phyloP scores from a whole-genome alignment of 2,113 vertebrate species.

The Hyaena hyaena region DNA sequence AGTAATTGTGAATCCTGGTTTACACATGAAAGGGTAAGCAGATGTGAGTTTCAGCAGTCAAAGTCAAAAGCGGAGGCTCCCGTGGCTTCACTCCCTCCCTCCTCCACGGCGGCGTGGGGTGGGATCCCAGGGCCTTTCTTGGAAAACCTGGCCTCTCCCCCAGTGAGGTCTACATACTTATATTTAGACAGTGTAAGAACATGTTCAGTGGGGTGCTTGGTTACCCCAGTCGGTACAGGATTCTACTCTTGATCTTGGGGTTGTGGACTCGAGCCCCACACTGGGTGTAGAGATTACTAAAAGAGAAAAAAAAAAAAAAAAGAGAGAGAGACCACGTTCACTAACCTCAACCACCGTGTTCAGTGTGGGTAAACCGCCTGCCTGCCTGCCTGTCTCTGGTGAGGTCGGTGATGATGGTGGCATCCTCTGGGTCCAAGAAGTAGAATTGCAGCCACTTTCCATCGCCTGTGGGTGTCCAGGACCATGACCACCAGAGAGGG shows the following conservation, averaged over 20 bases:
- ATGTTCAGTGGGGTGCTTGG: not conserved
- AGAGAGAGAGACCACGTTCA: not conserved
- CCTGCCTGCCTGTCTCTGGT: not conserved
- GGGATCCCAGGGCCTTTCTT: not conserved
- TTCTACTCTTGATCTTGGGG: not conserved
- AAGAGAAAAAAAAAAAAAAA: too few relatives aligned
- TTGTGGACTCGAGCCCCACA: not conserved
- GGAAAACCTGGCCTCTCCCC: not conserved
- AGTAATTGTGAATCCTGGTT: constrained; percentile 66
- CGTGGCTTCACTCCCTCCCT: not conserved
- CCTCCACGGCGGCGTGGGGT: accelerated
- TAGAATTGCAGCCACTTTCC: not conserved
- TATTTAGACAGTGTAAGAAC: not conserved
- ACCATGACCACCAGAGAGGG: not conserved
- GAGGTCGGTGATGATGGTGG: not conserved
- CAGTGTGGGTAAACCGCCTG: not conserved
- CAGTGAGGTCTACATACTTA: not conserved
- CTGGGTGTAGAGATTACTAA: not conserved
- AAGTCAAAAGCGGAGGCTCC: not conserved
- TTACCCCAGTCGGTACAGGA: not conserved
- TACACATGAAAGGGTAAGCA: constrained; percentile 19
- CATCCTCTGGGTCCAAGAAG: not conserved
- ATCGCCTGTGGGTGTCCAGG: not conserved
- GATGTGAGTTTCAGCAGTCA: constrained; percentile 67
- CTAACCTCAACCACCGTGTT: not conserved